These are phyloP conservation scores for Pygoscelis antarcticus DNA, from an alignment of 2,113 vertebrate genomes.

Conservation along the genomic window DNA sequence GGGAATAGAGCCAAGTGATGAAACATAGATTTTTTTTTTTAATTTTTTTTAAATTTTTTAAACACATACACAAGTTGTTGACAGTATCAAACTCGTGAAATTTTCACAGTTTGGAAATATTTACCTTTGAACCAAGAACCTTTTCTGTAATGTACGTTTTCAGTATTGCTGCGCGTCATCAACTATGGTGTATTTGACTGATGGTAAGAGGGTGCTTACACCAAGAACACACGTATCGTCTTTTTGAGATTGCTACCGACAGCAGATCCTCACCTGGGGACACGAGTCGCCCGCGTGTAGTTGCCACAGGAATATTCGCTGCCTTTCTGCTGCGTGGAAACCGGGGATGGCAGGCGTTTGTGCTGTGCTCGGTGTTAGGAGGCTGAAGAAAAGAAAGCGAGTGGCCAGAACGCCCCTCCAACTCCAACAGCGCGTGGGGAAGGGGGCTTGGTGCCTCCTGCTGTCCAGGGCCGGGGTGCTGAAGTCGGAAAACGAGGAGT, in stretches of 20 bases:
- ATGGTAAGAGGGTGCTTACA: background rate
- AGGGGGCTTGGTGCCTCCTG: background rate
- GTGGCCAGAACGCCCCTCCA: background rate
- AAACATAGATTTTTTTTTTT: background rate
- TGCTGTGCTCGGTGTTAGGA: background rate
- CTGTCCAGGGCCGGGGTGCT: background rate
- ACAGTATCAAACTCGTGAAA: background rate
- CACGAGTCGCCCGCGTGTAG: background rate
- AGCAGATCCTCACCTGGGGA: background rate
- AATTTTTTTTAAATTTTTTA: background rate
- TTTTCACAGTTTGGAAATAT: background rate
- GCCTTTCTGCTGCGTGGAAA: background rate
- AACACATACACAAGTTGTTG: background rate
- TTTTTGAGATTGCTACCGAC: background rate
- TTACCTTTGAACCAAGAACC: background rate
- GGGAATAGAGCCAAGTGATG: background rate
- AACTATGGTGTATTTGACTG: accelerated
- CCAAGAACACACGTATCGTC: background rate
- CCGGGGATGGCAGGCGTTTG: too few relatives aligned
- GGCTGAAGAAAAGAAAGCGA: background rate
- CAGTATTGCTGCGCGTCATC: background rate
- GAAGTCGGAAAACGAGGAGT: background rate
- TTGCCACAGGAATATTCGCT: background rate
- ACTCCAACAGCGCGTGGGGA: too few relatives aligned
- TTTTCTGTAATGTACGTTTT: background rate